These are phyloP conservation scores for Tragelaphus eurycerus DNA, from an alignment of 2,797 vertebrate genomes.

Conservation along the genomic window DNA sequence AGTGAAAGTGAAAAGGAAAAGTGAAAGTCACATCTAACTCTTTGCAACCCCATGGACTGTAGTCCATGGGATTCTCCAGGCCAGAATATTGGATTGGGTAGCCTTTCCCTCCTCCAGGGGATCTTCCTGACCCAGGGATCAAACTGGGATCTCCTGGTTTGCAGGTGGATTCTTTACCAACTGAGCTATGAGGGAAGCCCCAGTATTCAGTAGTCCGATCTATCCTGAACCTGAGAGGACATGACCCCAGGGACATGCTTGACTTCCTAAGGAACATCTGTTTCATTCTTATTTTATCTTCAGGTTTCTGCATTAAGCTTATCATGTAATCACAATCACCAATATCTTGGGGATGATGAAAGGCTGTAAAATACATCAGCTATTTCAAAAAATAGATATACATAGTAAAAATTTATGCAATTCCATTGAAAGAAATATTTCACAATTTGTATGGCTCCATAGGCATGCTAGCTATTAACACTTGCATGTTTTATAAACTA, in stretches of 20 bases:
- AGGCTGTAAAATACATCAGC: accelerated
- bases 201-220: not conserved
- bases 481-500: not conserved
- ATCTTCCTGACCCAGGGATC: not conserved
- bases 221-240: not conserved
- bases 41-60: too few species aligned
- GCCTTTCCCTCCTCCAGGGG: not conserved
- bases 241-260: not conserved
- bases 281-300: not conserved
- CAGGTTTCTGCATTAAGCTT: not conserved
- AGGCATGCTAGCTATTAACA: not conserved
- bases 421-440: not conserved
- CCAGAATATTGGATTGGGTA: not conserved
- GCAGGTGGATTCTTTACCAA: accelerated
- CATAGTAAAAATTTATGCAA: not conserved
- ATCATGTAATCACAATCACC: not conserved
- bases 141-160: not conserved
- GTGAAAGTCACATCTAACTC: not conserved
- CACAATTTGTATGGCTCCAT: not conserved
- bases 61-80: not conserved
- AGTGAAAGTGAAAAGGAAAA: not conserved
- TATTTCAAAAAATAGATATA: not conserved
- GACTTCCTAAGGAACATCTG: too few species aligned
- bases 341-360: not conserved
- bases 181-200: not conserved